A percentile compares a stretch with the other conserved stretches of the same genome.
These are phyloP conservation scores for Apteryx owenii DNA, from an alignment of 2,113 vertebrate species.

Conservation along the genomic window DNA sequence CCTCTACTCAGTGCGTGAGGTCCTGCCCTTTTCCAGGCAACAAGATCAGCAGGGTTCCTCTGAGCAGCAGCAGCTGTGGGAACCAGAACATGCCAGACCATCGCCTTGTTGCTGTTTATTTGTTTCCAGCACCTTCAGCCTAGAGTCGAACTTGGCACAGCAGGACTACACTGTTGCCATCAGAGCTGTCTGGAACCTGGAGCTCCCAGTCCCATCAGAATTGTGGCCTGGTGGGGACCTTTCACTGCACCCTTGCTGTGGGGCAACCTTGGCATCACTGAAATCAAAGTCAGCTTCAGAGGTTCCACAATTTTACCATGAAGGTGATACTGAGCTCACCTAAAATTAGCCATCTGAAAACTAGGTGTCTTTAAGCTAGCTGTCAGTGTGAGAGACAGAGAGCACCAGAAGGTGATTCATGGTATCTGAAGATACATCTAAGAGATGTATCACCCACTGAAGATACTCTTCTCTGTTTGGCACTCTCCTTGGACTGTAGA, in stretches of 20 bases:
- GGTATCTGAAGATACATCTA: background rate
- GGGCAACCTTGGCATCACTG: background rate
- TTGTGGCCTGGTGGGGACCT: background rate
- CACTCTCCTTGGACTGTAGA: background rate
- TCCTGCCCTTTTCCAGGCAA: background rate
- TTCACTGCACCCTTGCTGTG: background rate
- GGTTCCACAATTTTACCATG: background rate
- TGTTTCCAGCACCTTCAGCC: background rate
- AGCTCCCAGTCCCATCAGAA: fast-evolving
- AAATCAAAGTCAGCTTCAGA: background rate
- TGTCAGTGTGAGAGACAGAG: background rate
- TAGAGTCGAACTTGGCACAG: background rate
- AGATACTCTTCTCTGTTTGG: background rate
- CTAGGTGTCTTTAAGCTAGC: background rate
- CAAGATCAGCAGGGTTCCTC: background rate
- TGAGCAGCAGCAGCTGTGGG: background rate
- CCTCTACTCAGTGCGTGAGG: fast-evolving
- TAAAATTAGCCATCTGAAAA: background rate
- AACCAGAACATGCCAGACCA: background rate
- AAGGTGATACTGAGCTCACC: background rate
- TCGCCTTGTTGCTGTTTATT: fast-evolving
- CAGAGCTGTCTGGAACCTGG: background rate
- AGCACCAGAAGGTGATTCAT: background rate
- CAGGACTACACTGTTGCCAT: background rate
- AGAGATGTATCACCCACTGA: background rate